A percentile compares a stretch with the other conserved stretches of the same genome.
Conservation (phyloP, 2,797 vertebrate genomes). For the Petrocephalus sullivani region DNA sequence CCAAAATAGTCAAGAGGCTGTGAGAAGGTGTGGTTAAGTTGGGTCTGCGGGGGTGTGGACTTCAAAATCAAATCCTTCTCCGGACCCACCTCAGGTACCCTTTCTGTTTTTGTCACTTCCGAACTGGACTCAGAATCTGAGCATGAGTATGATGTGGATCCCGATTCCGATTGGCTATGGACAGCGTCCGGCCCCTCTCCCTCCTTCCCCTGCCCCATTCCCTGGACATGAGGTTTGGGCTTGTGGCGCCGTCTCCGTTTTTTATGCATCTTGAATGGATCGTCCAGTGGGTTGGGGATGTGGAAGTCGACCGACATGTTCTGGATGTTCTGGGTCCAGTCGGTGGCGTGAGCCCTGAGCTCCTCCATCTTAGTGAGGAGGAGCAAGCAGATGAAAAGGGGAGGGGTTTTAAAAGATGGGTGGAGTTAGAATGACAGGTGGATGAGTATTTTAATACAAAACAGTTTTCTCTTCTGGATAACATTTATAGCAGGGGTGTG, state of each 20-base stretch:
- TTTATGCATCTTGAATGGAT: slow-evolving; percentile 59
- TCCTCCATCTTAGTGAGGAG: slow-evolving; percentile 74
- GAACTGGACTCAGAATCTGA: slow-evolving; percentile 54
- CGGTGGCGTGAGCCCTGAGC: slow-evolving; percentile 78
- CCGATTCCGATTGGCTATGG: slow-evolving; percentile 46
- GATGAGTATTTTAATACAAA: not conserved
- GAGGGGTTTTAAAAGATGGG: not conserved
- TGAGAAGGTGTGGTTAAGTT: slow-evolving; percentile 38
- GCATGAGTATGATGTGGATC: slow-evolving; percentile 42
- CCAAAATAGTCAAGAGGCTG: slow-evolving; percentile 78
- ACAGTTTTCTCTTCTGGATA: not conserved
- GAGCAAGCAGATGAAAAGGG: slow-evolving; percentile 1
- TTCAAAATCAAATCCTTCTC: slow-evolving; percentile 27
- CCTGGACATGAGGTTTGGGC: slow-evolving; percentile 35
- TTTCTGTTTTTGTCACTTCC: slow-evolving; percentile 58
- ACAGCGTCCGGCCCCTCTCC: slow-evolving; percentile 15
- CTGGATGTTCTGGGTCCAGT: slow-evolving; percentile 81
- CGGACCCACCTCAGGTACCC: slow-evolving; percentile 44
- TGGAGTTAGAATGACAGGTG: slow-evolving; percentile 16
- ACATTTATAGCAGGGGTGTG: not conserved
- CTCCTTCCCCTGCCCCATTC: slow-evolving; percentile 32
- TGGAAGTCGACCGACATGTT: slow-evolving; percentile 71
- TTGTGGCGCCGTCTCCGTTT: slow-evolving; percentile 56
- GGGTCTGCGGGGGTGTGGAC: slow-evolving; percentile 26
- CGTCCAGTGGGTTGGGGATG: slow-evolving; percentile 62